phyloP scores from a whole-genome alignment of 2,888 invertebrate species.

The Melanchra persicariae region DNA sequence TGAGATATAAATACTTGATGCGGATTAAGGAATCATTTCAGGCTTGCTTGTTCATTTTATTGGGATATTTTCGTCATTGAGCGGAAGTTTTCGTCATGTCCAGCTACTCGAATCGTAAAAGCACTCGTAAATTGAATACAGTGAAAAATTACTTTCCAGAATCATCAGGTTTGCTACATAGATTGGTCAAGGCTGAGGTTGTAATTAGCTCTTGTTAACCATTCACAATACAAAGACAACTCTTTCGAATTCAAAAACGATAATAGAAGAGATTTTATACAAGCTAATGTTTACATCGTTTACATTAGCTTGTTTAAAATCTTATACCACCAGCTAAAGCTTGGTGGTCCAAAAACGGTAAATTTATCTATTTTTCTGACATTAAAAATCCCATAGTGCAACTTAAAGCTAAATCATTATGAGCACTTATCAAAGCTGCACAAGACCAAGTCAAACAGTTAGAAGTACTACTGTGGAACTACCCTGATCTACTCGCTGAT shows the following conservation, averaged over 20 bases:
- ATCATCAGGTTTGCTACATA: not conserved
- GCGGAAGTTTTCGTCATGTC: too few species aligned
- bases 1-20: not conserved
- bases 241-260: not conserved
- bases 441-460: constrained; percentile 43
- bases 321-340: too few species aligned
- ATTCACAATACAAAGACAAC: not conserved
- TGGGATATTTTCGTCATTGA: not conserved
- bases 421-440: not conserved
- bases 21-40: not conserved
- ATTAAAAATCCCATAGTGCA: not conserved
- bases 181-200: not conserved
- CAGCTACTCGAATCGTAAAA: too few species aligned
- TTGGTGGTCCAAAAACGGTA: constrained; percentile 10
- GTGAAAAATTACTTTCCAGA: not conserved
- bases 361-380: constrained; percentile 5
- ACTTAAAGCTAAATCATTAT: not conserved
- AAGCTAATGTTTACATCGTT: too few species aligned
- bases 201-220: too few species aligned
- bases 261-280: too few species aligned
- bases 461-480: constrained; percentile 55
- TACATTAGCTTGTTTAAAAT: too few species aligned
- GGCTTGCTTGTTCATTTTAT: not conserved
- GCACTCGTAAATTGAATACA: too few species aligned
- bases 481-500: constrained; percentile 67